These are phyloP conservation scores for Nymphalis urticae DNA, from an alignment of 2,888 invertebrate species.

Conservation along the genomic window DNA sequence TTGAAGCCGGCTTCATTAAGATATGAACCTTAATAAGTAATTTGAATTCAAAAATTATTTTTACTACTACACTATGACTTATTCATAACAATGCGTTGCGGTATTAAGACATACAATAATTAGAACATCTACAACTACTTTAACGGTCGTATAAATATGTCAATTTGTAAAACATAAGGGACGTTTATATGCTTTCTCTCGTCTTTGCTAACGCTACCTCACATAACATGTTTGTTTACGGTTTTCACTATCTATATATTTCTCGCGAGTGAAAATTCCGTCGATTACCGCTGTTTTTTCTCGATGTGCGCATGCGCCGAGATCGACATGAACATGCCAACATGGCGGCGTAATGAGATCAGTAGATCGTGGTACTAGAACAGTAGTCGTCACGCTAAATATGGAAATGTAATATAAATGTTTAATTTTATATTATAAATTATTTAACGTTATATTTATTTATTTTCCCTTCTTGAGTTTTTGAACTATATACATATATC, in stretches of 20 bases:
- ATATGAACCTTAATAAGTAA: neutral
- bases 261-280: constrained; percentile 72
- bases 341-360: constrained; percentile 36
- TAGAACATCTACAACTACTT: too few relatives aligned
- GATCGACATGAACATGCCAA: constrained; percentile 25
- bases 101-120: too few relatives aligned
- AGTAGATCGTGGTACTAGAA: constrained; percentile 21
- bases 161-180: neutral
- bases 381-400: neutral
- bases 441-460: too few relatives aligned
- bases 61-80: too few relatives aligned
- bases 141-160: neutral
- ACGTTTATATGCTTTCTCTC: constrained; percentile 30
- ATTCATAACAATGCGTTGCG: too few relatives aligned
- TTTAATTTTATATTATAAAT: too few relatives aligned
- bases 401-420: too few relatives aligned
- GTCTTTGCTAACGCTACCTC: constrained; percentile 52
- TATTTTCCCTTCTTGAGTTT: too few relatives aligned
- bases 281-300: constrained; percentile 42
- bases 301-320: constrained; percentile 18
- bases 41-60: too few relatives aligned
- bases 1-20: neutral
- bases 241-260: constrained; percentile 77
- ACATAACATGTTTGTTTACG: constrained; percentile 64
- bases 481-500: too few relatives aligned